phyloP scores from a whole-genome alignment of 2,113 vertebrate species.

The Oxyura jamaicensis region DNA sequence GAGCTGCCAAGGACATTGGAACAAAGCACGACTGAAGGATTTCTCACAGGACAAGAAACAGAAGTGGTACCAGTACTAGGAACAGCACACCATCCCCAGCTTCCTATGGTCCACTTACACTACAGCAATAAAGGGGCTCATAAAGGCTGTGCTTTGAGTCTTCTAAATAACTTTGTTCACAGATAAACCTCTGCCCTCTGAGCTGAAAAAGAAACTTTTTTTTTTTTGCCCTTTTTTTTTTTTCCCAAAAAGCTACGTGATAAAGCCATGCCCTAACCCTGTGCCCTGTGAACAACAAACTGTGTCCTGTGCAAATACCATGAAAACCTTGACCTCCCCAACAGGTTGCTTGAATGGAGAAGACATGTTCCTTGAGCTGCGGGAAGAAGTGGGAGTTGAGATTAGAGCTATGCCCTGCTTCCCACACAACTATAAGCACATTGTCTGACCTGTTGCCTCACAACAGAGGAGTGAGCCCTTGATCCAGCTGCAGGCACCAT shows the following conservation, averaged over 20 bases:
- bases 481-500: not conserved
- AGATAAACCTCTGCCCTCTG: not conserved
- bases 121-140: not conserved
- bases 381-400: not conserved
- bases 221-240: too few species aligned
- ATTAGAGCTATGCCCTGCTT: not conserved
- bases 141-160: not conserved
- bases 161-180: not conserved
- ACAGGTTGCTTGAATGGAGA: not conserved
- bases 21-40: not conserved
- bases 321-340: not conserved
- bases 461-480: not conserved
- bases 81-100: not conserved
- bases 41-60: not conserved
- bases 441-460: not conserved
- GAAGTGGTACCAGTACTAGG: not conserved
- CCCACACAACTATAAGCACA: not conserved
- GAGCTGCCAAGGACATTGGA: conserved; percentile 64
- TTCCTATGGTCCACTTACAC: not conserved
- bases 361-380: too few species aligned
- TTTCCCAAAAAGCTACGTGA: not conserved
- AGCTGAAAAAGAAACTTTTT: not conserved
- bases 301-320: not conserved
- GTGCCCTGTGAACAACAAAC: too few species aligned
- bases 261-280: too few species aligned